Conservation (phyloP, 2,797 vertebrate species). For the Darevskia nairensis region DNA sequence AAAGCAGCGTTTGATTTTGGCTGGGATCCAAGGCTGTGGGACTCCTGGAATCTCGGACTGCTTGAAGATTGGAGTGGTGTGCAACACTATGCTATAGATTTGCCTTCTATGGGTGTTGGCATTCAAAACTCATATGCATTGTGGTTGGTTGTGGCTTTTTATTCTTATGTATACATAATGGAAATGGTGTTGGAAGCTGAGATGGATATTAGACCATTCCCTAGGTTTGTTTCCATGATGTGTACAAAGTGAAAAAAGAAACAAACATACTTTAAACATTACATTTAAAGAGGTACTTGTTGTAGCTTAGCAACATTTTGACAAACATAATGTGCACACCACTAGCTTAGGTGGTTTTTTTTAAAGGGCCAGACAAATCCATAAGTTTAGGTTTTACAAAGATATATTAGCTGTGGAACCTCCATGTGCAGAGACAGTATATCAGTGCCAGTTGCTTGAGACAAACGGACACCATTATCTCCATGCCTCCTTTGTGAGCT, state of each 20-base stretch:
- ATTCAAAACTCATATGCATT: no score
- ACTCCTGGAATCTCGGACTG: no score
- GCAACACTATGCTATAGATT: background rate
- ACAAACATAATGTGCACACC: background rate
- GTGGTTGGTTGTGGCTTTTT: background rate
- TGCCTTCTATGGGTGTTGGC: background rate
- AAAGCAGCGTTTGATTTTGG: no score
- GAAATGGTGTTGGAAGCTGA: background rate
- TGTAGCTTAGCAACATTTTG: background rate
- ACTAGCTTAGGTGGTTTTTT: background rate
- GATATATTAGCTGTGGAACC: background rate
- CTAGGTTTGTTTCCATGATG: background rate
- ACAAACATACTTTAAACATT: background rate
- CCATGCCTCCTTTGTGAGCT: no score
- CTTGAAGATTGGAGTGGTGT: no score
- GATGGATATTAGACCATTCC: background rate
- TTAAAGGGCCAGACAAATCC: background rate
- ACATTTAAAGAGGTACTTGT: background rate
- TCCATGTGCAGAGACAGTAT: background rate
- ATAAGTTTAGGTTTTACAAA: background rate
- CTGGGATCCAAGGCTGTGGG: no score
- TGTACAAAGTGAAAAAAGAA: background rate
- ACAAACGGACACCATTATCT: background rate
- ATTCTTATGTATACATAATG: background rate
- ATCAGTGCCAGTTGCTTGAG: background rate